Percentiles rank a stretch among this genome's conserved stretches.
Conservation (phyloP, 2,113 vertebrate species). For the Brevimyrus niger region DNA sequence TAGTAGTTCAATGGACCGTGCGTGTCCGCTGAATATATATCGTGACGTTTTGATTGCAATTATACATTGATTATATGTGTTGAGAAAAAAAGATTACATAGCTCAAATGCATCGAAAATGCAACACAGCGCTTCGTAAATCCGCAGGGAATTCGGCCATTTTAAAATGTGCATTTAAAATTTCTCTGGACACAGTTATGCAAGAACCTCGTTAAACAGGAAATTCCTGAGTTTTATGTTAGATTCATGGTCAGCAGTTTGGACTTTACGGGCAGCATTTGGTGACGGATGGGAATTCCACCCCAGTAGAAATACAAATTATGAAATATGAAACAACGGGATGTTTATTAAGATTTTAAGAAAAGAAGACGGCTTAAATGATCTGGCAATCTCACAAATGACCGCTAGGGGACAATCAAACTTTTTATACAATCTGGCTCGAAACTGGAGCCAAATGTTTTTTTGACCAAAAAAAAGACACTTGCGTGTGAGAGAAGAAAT, state of each 20-base stretch:
- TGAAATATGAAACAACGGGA: not conserved
- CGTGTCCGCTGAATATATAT: not conserved
- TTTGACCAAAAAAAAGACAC: not conserved
- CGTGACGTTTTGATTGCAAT: not conserved
- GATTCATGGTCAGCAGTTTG: not conserved
- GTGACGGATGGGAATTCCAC: not conserved
- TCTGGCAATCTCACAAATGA: not conserved
- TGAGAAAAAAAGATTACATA: not conserved
- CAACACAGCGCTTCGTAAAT: not conserved
- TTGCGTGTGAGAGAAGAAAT: not conserved
- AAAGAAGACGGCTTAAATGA: not conserved
- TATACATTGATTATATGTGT: not conserved
- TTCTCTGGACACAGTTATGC: not conserved
- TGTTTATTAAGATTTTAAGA: not conserved
- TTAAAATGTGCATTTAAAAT: not conserved
- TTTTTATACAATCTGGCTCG: not conserved
- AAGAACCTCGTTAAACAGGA: not conserved
- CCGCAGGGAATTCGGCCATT: not conserved
- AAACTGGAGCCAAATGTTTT: not conserved
- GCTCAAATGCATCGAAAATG: not conserved
- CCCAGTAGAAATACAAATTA: not conserved
- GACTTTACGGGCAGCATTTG: not conserved
- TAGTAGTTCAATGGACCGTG: not conserved
- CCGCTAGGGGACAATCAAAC: constrained; percentile 7
- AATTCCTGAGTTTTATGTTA: not conserved